A percentile compares a stretch with the other conserved stretches of the same genome.
These are phyloP conservation scores for Actinernus sp. DNA, from an alignment of 92 coral and sea anemone genomes.

Conservation along the genomic window DNA sequence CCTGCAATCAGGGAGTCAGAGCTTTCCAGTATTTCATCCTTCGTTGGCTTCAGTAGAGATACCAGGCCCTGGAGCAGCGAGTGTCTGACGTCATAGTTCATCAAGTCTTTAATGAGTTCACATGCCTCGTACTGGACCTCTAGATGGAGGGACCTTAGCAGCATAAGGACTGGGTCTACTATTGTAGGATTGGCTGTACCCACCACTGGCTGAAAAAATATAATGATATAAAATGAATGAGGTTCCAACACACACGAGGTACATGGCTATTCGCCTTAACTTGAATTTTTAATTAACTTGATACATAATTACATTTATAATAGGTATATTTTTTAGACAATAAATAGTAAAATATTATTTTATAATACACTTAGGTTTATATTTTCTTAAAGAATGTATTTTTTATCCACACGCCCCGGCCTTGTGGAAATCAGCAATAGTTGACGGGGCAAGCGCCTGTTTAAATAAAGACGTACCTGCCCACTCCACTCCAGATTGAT, in stretches of 20 bases:
- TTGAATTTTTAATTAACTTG: no score
- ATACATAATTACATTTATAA: no score
- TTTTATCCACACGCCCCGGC: no score
- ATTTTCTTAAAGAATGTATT: no score
- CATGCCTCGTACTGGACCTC: constrained; percentile 98
- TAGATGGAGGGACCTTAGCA: constrained; percentile 90
- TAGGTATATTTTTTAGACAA: no score
- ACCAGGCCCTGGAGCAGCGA: constrained; percentile 88
- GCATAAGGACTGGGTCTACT: constrained; percentile 90
- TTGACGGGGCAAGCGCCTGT: no score
- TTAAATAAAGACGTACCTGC: no score
- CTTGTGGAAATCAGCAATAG: no score
- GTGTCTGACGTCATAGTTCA: constrained; percentile 81
- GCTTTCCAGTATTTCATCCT: constrained; percentile 91
- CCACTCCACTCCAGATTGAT: no score
- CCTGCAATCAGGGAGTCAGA: constrained; percentile 74
- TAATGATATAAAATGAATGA: not conserved
- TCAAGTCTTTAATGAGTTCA: constrained; percentile 93
- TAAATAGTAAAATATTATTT: no score
- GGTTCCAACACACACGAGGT: not conserved
- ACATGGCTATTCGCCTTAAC: not conserved
- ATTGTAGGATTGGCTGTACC: constrained; percentile 89
- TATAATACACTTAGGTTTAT: no score
- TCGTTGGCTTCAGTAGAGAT: constrained; percentile 84
- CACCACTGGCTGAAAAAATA: constrained; percentile 88